Percentiles rank a stretch among this genome's conserved stretches.
These are phyloP conservation scores for Rhinogobio ventralis DNA, from an alignment of 2,797 vertebrate genomes.

Conservation along the genomic window DNA sequence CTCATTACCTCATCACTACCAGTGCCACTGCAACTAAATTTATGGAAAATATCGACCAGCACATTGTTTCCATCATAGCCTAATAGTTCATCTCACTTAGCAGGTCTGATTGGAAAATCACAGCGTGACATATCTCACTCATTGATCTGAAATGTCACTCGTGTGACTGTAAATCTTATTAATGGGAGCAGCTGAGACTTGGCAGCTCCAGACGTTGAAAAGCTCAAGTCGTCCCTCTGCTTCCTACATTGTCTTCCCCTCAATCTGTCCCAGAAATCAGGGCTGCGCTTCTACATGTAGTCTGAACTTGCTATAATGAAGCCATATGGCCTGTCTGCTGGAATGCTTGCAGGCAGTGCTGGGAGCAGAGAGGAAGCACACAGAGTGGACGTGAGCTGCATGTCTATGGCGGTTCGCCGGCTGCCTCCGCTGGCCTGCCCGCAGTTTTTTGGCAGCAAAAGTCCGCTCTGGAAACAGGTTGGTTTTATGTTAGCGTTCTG, in stretches of 20 bases:
- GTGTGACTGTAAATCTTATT: conserved; percentile 51
- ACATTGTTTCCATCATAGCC: conserved; percentile 42
- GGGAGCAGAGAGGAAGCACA: conserved; percentile 67
- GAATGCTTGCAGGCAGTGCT: conserved; percentile 71
- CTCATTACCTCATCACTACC: conserved; percentile 16
- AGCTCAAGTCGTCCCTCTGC: conserved; percentile 19
- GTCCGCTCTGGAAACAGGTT: conserved; percentile 52
- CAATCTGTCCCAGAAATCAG: conserved; percentile 46
- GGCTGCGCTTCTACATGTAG: conserved; percentile 39
- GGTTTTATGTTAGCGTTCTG: conserved; percentile 60
- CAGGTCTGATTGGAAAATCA: conserved; percentile 42
- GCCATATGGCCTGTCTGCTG: conserved; percentile 79
- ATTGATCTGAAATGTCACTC: conserved; percentile 50
- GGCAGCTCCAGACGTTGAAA: conserved; percentile 9
- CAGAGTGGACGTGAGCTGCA: conserved; percentile 73
- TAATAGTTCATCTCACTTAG: conserved; percentile 32
- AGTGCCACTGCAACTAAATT: conserved; percentile 20
- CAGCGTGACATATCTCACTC: conserved; percentile 46
- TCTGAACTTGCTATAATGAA: conserved; percentile 71
- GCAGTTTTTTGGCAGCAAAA: conserved; percentile 29
- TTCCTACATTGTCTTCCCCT: conserved; percentile 36
- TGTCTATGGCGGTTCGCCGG: conserved; percentile 26
- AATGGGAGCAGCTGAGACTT: conserved; percentile 42
- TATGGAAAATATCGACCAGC: conserved; percentile 51
- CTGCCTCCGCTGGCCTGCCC: conserved; percentile 16